A percentile compares a stretch with the other conserved stretches of the same genome.
Conservation (phyloP, 2,888 invertebrate genomes). For the Ephialtes manifestator region DNA sequence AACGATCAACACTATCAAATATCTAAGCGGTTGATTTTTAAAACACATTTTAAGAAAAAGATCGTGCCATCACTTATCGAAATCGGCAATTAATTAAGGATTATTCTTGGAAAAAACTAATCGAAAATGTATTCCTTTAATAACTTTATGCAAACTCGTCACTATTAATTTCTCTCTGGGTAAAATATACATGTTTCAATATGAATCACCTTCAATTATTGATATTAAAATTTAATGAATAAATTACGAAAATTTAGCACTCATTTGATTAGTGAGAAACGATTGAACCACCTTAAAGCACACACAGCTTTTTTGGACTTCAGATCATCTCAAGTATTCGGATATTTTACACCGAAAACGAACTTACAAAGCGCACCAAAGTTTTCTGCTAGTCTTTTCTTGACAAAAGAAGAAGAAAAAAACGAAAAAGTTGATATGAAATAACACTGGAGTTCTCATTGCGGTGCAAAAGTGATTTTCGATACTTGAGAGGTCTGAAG, state of each 20-base stretch:
- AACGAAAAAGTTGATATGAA: background rate
- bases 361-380: conserved; percentile 50
- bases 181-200: too few species aligned
- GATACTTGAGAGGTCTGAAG: conserved; percentile 26
- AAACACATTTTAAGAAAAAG: background rate
- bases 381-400: conserved; percentile 57
- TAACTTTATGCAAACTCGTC: too few species aligned
- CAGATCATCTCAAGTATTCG: conserved; percentile 48
- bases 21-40: background rate
- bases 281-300: background rate
- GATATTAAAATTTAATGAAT: too few species aligned
- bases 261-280: too few species aligned
- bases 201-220: too few species aligned
- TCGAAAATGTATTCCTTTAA: too few species aligned
- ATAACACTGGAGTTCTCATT: background rate
- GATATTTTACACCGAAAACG: conserved; percentile 4
- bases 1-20: too few species aligned
- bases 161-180: too few species aligned
- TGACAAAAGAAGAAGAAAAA: background rate
- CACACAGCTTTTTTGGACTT: conserved; percentile 37
- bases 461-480: background rate
- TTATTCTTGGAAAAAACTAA: too few species aligned
- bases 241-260: too few species aligned
- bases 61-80: too few species aligned
- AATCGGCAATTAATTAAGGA: too few species aligned